Conservation (phyloP, 2,888 invertebrate genomes). For the Glyphotaelius pellucidus region DNA sequence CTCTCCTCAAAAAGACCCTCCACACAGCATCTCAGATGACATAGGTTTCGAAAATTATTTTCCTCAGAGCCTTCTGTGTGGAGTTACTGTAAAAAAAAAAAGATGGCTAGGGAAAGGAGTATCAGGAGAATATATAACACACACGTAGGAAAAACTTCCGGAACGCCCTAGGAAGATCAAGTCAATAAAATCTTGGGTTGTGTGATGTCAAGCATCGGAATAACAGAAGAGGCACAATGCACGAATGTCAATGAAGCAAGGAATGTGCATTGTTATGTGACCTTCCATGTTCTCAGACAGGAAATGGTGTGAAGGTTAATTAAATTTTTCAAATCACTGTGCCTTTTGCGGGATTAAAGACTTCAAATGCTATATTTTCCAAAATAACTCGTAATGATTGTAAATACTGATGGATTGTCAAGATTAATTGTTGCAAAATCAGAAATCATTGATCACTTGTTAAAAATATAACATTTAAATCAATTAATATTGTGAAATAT, state of each 20-base stretch:
- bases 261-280: not conserved
- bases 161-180: not conserved
- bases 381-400: not conserved
- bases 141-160: not conserved
- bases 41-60: no score
- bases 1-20: no score
- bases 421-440: not conserved
- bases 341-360: not conserved
- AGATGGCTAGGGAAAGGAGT: not conserved
- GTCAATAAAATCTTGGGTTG: not conserved
- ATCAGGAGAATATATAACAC: not conserved
- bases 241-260: not conserved
- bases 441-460: not conserved
- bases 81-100: no score
- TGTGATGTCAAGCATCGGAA: not conserved
- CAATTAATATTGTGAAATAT: not conserved
- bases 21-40: no score
- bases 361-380: not conserved
- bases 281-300: no score
- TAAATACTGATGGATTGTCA: not conserved
- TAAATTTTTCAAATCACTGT: not conserved
- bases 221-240: not conserved
- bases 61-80: no score
- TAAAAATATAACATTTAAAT: not conserved
- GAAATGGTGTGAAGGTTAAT: not conserved